Evolutionary conservation across 2,797 vertebrate species (phyloP).

Genomic region (Silurus aristotelis): DNA sequence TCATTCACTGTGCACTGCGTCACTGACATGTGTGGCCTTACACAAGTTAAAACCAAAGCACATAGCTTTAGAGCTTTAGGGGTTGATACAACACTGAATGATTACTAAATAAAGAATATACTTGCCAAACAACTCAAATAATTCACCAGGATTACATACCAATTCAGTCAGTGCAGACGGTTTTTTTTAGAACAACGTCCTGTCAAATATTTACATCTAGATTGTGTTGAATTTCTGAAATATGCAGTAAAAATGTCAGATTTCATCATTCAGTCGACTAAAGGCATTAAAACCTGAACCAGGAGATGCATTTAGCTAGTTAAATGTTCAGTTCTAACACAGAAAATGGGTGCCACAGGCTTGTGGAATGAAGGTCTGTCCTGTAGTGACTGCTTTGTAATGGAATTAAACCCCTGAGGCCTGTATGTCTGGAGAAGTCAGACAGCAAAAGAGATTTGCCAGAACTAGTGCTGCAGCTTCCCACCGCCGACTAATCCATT

Average conservation of each 20-base stretch:
- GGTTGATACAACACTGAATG: conserved; percentile 42
- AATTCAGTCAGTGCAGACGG: not conserved
- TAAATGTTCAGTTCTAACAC: not conserved
- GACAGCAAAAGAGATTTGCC: conserved; percentile 43
- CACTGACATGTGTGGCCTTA: conserved; percentile 41
- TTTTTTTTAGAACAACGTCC: not conserved
- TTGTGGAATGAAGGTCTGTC: conserved; percentile 28
- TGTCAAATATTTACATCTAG: conserved; percentile 4
- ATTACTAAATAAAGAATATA: conserved; percentile 29
- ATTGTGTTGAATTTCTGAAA: not conserved
- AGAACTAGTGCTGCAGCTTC: conserved; percentile 41
- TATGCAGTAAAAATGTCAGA: not conserved
- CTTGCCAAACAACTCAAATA: conserved; percentile 11
- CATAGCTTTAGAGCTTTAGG: conserved; percentile 35
- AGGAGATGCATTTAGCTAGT: not conserved
- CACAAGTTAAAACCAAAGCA: conserved; percentile 34
- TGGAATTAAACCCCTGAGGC: conserved; percentile 39
- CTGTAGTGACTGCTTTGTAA: conserved; percentile 33
- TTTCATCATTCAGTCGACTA: not conserved
- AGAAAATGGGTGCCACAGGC: conserved; percentile 25
- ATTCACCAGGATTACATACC: conserved; percentile 3
- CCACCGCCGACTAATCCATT: conserved; percentile 43
- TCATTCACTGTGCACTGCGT: conserved; percentile 27
- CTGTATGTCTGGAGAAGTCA: conserved; percentile 38
- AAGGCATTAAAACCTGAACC: not conserved